A percentile compares a stretch with the other conserved stretches of the same genome.
Evolutionary conservation across 2,113 vertebrate species (phyloP).

Genomic region (Progne subis): DNA sequence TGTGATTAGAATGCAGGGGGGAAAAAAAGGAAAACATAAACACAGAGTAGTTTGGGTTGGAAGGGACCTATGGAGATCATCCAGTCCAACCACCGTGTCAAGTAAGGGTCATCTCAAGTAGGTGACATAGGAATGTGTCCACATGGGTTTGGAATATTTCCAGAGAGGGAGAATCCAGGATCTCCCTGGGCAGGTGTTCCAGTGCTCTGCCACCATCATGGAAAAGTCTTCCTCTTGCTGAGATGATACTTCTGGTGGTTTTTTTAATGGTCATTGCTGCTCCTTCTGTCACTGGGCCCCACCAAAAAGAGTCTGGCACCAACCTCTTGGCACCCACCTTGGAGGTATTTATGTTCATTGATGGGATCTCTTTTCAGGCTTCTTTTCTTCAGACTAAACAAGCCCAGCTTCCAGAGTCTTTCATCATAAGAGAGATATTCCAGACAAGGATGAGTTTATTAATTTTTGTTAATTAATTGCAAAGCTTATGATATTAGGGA

Average conservation of each 20-base stretch:
- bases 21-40: background rate
- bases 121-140: accelerated
- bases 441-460: background rate
- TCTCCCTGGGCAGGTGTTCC: background rate
- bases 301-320: background rate
- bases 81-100: accelerated
- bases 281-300: background rate
- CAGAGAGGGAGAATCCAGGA: background rate
- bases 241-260: background rate
- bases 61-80: background rate
- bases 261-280: background rate
- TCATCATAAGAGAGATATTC: background rate
- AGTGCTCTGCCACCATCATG: background rate
- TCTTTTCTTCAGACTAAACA: background rate
- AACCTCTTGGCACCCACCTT: background rate
- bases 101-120: background rate
- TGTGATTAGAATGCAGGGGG: background rate
- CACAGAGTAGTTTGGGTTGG: accelerated
- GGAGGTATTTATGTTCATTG: background rate
- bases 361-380: background rate
- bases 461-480: background rate
- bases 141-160: background rate
- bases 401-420: background rate
- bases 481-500: background rate
- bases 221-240: background rate